phyloP scores from a whole-genome alignment of 2,113 vertebrate genomes.

The Archilochus colubris region DNA sequence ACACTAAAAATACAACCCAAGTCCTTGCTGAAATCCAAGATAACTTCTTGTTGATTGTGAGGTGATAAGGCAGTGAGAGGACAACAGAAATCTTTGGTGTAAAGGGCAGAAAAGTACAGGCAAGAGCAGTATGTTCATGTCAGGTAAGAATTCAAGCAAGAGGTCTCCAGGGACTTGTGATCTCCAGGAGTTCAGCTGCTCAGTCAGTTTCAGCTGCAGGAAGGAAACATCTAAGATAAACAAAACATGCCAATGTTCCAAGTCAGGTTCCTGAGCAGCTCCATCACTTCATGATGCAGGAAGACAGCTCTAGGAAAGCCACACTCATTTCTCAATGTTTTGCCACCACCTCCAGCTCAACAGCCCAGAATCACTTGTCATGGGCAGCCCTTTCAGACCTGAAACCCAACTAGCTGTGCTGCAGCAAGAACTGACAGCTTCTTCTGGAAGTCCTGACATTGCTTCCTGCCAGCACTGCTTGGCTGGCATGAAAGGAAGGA shows the following conservation, averaged over 20 bases:
- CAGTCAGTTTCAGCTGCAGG: neutral
- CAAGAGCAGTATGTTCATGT: neutral
- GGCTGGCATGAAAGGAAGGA: slow-evolving; percentile 30
- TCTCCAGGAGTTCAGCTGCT: neutral
- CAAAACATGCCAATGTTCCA: neutral
- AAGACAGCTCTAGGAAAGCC: neutral
- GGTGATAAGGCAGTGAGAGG: neutral
- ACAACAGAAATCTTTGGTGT: neutral
- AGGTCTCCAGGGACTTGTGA: neutral
- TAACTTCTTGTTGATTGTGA: neutral
- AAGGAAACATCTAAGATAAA: neutral
- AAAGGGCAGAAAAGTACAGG: neutral
- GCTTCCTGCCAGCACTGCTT: neutral
- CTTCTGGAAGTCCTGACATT: neutral
- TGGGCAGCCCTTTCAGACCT: neutral
- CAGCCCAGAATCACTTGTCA: neutral
- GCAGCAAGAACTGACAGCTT: neutral
- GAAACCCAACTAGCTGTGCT: neutral
- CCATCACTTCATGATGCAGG: neutral
- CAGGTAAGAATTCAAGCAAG: neutral
- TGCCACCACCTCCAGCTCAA: neutral
- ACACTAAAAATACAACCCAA: neutral
- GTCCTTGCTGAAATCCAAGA: neutral
- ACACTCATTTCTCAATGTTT: neutral
- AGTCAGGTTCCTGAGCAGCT: neutral